Evolutionary conservation across 2,888 invertebrate genomes (phyloP).

Genomic region (Patella caerulea): DNA sequence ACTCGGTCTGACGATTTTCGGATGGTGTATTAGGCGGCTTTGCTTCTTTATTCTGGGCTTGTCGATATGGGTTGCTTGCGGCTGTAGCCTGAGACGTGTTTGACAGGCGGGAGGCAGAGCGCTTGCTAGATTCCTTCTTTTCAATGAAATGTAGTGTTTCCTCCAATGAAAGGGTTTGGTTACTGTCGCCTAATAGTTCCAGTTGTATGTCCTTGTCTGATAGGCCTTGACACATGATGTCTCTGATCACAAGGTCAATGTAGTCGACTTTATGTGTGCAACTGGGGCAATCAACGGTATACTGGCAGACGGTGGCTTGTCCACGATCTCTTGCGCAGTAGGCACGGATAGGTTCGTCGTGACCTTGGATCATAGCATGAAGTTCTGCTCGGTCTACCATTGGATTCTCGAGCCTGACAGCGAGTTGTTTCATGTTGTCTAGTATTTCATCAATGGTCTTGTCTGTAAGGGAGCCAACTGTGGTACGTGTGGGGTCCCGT

Average conservation of each 20-base stretch:
- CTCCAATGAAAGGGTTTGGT: slow-evolving; percentile 25
- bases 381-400: neutral
- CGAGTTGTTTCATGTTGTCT: neutral
- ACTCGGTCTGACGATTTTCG: neutral
- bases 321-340: slow-evolving; percentile 42
- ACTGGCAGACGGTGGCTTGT: slow-evolving; percentile 31
- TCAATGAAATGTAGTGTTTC: slow-evolving; percentile 43
- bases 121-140: slow-evolving; percentile 44
- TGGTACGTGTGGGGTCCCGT: neutral
- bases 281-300: neutral
- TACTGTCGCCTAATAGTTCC: too few species aligned
- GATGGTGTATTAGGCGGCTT: neutral
- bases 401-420: neutral
- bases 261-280: slow-evolving; percentile 26
- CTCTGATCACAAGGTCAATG: slow-evolving; percentile 36
- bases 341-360: slow-evolving; percentile 38
- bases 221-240: slow-evolving; percentile 30
- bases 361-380: slow-evolving; percentile 28
- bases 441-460: neutral
- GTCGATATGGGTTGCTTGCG: slow-evolving; percentile 29
- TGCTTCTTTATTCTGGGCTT: neutral
- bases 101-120: slow-evolving; percentile 38
- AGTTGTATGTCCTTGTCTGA: slow-evolving; percentile 29
- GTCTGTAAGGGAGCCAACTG: neutral
- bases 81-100: slow-evolving; percentile 30